A percentile compares a stretch with the other conserved stretches of the same genome.
These are phyloP conservation scores for Scolanthus callimorphus DNA, from an alignment of 92 coral and sea anemone species.

Conservation along the genomic window DNA sequence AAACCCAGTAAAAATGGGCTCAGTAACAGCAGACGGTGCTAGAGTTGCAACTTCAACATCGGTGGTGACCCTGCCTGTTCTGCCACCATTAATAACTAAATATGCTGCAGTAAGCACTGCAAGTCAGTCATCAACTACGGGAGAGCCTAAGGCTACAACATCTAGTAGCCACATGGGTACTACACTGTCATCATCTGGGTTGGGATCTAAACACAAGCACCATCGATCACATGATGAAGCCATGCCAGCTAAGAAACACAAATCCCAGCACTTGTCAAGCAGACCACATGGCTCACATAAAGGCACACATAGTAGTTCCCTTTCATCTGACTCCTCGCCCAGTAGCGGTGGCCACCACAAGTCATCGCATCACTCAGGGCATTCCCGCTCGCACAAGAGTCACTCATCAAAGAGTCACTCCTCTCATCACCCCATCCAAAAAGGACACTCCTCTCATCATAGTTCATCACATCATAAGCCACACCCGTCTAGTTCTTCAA, in stretches of 20 bases:
- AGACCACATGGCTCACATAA: slow-evolving; percentile 59
- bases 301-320: slow-evolving; percentile 38
- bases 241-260: slow-evolving; percentile 77
- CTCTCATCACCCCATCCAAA: slow-evolving; percentile 15
- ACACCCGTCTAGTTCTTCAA: slow-evolving; percentile 50
- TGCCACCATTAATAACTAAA: slow-evolving; percentile 89
- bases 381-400: slow-evolving; percentile 52
- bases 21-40: slow-evolving; percentile 74
- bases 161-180: slow-evolving; percentile 40
- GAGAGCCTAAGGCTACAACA: slow-evolving; percentile 51
- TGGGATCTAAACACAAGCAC: slow-evolving; percentile 57
- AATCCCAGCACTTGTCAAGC: slow-evolving; percentile 57
- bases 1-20: slow-evolving; percentile 55
- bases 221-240: slow-evolving; percentile 64
- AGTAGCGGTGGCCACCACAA: slow-evolving; percentile 30
- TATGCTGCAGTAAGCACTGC: slow-evolving; percentile 80
- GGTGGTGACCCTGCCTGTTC: slow-evolving; percentile 61
- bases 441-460: slow-evolving; percentile 39
- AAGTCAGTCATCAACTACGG: slow-evolving; percentile 45
- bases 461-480: slow-evolving; percentile 48
- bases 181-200: slow-evolving; percentile 16
- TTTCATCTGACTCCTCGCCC: slow-evolving; percentile 61
- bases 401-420: slow-evolving; percentile 41
- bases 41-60: slow-evolving; percentile 63
- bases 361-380: slow-evolving; percentile 43